These are phyloP conservation scores for Morone saxatilis DNA, from an alignment of 2,113 vertebrate species.

Conservation along the genomic window DNA sequence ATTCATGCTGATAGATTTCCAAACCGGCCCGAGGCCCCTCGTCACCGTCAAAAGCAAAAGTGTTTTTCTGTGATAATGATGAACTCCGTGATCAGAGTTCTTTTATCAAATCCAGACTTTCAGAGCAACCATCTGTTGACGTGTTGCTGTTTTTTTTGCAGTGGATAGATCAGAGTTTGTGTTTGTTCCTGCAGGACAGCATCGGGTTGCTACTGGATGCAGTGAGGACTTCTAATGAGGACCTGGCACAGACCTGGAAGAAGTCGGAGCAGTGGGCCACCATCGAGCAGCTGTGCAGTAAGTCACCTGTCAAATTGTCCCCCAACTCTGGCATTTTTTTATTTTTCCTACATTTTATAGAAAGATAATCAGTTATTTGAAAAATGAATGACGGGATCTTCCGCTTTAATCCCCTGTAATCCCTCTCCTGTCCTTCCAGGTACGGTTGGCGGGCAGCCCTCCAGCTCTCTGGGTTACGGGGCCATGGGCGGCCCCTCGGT, in stretches of 20 bases:
- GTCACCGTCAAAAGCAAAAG: not conserved
- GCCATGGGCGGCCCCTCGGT: slow-evolving; percentile 86
- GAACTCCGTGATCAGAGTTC: not conserved
- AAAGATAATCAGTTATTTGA: no score
- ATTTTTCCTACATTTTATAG: no score
- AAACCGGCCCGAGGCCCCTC: not conserved
- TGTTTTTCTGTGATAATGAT: not conserved
- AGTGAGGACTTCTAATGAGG: slow-evolving; percentile 93
- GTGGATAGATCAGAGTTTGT: not conserved
- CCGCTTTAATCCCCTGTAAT: not conserved
- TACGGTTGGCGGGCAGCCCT: slow-evolving; percentile 92
- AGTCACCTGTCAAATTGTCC: slow-evolving; percentile 66
- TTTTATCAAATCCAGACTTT: not conserved
- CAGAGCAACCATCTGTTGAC: fast-evolving
- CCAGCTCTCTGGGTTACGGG: slow-evolving; percentile 90
- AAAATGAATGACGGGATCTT: no score
- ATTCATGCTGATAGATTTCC: not conserved
- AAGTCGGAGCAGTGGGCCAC: slow-evolving; percentile 99
- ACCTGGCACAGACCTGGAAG: slow-evolving; percentile 97
- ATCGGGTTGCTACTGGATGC: slow-evolving; percentile 96
- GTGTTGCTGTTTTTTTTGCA: not conserved
- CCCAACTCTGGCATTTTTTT: no score
- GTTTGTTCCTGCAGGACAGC: slow-evolving; percentile 89
- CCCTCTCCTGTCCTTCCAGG: slow-evolving; percentile 77
- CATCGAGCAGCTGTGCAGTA: slow-evolving; percentile 98